Evolutionary conservation across 2,888 invertebrate genomes (phyloP).

Genomic region (Folsomia manolachei): DNA sequence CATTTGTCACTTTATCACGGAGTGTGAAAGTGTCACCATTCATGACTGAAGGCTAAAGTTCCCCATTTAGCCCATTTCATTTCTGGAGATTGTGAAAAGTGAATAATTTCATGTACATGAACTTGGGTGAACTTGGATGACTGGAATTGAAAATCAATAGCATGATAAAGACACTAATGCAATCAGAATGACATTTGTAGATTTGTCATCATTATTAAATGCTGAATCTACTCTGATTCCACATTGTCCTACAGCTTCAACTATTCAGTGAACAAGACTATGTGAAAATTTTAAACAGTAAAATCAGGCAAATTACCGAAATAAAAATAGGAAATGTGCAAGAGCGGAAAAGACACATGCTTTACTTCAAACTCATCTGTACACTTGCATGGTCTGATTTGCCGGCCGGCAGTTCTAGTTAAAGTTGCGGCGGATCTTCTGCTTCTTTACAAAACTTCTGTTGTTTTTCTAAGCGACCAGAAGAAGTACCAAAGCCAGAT

Average conservation of each 20-base stretch:
- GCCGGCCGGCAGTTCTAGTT: no score
- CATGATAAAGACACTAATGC: no score
- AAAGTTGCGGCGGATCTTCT: not conserved
- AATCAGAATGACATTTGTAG: no score
- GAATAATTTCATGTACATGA: not conserved
- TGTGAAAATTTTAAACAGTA: no score
- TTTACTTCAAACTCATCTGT: not conserved
- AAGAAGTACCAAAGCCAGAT: constrained; percentile 1
- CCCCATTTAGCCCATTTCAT: no score
- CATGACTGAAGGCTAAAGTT: not conserved
- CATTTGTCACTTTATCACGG: not conserved
- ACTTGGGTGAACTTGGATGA: not conserved
- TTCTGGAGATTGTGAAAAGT: no score
- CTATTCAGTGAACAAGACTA: no score
- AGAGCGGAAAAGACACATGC: not conserved
- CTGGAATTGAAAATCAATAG: no score
- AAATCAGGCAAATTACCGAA: not conserved
- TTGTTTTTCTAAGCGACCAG: constrained; percentile 9
- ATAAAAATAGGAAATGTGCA: not conserved
- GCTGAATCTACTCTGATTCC: no score
- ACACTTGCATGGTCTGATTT: no score
- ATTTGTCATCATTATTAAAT: no score
- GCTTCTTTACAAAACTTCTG: not conserved
- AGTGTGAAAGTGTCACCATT: not conserved
- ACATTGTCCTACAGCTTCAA: no score